A percentile compares a stretch with the other conserved stretches of the same genome.
These are phyloP conservation scores for Drosophila serrata DNA, from an alignment of 1,140 invertebrate genomes.

Conservation along the genomic window DNA sequence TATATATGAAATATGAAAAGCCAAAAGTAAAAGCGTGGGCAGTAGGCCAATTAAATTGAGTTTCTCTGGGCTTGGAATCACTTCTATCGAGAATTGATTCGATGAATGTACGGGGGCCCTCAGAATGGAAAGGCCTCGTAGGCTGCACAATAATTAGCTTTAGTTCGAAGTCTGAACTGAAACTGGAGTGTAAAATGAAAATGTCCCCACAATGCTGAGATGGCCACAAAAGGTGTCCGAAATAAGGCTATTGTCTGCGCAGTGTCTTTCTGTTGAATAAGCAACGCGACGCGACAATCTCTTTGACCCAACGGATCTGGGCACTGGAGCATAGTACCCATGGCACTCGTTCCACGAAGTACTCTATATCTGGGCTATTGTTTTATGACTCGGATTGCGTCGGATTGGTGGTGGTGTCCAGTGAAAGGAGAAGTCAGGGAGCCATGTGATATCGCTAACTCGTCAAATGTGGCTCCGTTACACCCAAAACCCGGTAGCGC, in stretches of 20 bases:
- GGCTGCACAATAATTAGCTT: constrained; percentile 45
- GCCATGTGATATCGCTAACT: constrained; percentile 79
- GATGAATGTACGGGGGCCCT: constrained; percentile 17
- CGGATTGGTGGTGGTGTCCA: constrained; percentile 49
- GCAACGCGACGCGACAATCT: constrained; percentile 47
- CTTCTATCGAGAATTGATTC: constrained; percentile 61
- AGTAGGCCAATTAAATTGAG: constrained; percentile 47
- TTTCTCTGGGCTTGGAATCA: constrained; percentile 29
- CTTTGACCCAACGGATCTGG: constrained; percentile 39
- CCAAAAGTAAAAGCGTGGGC: constrained; percentile 66
- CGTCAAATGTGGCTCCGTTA: constrained; percentile 63
- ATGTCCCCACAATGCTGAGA: constrained; percentile 64
- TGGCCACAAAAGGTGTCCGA: constrained; percentile 56
- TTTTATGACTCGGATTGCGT: constrained; percentile 62
- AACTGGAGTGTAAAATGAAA: constrained; percentile 83
- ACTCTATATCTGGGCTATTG: constrained; percentile 56
- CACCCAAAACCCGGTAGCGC: constrained; percentile 78
- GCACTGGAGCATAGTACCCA: constrained; percentile 60
- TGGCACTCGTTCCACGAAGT: constrained; percentile 13
- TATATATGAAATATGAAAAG: constrained; percentile 47
- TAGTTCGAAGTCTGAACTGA: constrained; percentile 30
- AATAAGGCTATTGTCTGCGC: constrained; percentile 61
- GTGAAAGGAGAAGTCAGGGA: constrained; percentile 79
- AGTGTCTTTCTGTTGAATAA: constrained; percentile 60
- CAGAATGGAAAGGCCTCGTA: constrained; percentile 44